Conservation (phyloP, 2,888 invertebrate genomes). For the Cantharis rufa region DNA sequence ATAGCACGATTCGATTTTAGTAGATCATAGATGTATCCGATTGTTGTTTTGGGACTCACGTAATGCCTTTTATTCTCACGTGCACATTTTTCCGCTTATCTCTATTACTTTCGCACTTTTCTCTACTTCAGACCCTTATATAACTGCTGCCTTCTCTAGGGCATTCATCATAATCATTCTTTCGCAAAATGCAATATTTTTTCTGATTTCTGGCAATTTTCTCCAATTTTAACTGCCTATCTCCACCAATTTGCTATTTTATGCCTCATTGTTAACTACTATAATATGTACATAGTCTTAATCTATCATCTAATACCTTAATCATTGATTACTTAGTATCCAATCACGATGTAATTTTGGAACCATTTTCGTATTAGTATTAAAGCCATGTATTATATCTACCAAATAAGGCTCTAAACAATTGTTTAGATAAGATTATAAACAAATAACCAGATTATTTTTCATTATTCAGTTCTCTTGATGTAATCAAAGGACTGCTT, state of each 20-base stretch:
- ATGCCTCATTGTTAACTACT: background rate
- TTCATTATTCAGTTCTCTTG: too few species aligned
- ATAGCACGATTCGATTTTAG: conserved; percentile 18
- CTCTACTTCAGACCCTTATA: conserved; percentile 26
- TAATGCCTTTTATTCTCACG: conserved; percentile 34
- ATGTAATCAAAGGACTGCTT: too few species aligned
- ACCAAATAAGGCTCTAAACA: too few species aligned
- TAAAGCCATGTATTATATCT: too few species aligned
- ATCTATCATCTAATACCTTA: too few species aligned
- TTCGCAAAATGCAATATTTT: conserved; percentile 40
- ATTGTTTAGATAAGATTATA: too few species aligned
- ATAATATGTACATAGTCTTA: too few species aligned
- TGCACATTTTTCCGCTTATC: conserved; percentile 41
- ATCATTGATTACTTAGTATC: too few species aligned
- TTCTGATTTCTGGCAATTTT: conserved; percentile 37
- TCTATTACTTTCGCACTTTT: conserved; percentile 38
- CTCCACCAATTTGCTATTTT: conserved; percentile 23
- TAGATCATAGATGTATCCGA: conserved; percentile 24
- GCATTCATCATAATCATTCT: conserved; percentile 45
- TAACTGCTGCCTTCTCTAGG: conserved; percentile 35
- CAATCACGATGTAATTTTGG: too few species aligned
- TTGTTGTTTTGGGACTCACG: conserved; percentile 28
- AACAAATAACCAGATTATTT: too few species aligned
- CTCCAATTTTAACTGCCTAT: conserved; percentile 19
- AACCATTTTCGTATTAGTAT: too few species aligned